These are phyloP conservation scores for Rafetus swinhoei DNA, from an alignment of 2,113 vertebrate genomes.

Conservation along the genomic window DNA sequence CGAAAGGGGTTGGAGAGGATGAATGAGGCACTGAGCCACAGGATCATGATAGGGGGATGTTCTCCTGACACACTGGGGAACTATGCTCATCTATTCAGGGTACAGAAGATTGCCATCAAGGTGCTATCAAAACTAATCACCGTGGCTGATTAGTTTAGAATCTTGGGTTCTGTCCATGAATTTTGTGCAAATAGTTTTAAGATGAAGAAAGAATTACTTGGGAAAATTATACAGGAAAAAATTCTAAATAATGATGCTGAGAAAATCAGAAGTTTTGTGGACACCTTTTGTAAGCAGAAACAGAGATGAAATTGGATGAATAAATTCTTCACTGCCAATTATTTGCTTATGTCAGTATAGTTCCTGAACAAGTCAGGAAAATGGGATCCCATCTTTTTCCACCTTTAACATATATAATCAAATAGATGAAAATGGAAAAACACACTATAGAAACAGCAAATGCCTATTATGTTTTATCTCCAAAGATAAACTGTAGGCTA, in stretches of 20 bases:
- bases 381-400: not conserved
- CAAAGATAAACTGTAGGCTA: not conserved
- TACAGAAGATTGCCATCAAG: not conserved
- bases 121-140: not conserved
- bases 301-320: not conserved
- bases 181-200: not conserved
- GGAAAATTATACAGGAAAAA: not conserved
- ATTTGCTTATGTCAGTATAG: not conserved
- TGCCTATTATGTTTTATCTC: not conserved
- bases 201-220: not conserved
- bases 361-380: not conserved
- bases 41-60: not conserved
- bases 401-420: not conserved
- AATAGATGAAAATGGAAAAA: slow-evolving; percentile 6
- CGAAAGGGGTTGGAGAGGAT: not conserved
- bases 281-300: not conserved
- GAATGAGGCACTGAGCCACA: not conserved
- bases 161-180: not conserved
- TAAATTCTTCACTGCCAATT: not conserved
- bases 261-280: not conserved
- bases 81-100: not conserved
- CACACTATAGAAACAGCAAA: not conserved
- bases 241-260: not conserved
- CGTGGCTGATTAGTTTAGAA: not conserved
- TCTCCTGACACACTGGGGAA: not conserved